Evolutionary conservation across 2,888 invertebrate genomes (phyloP).

Genomic region (Allacma fusca): DNA sequence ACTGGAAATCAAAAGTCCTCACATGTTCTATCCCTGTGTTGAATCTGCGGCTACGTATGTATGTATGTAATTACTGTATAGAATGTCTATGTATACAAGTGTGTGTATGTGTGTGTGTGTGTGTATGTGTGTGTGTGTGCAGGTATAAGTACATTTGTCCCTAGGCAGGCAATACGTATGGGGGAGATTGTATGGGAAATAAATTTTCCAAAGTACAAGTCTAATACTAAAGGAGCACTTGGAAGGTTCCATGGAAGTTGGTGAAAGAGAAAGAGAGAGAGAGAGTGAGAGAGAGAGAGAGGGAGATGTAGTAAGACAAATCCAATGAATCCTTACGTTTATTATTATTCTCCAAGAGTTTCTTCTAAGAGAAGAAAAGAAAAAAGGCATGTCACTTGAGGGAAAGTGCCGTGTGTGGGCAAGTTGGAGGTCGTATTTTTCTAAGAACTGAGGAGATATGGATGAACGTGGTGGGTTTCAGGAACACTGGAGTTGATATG

Average conservation of each 20-base stretch:
- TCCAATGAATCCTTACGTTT: slow-evolving; percentile 16
- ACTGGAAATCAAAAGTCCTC: neutral
- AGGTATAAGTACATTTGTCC: too few species aligned
- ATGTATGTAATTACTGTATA: neutral
- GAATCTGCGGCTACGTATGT: too few species aligned
- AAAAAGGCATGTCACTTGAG: slow-evolving; percentile 16
- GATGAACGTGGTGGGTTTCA: neutral
- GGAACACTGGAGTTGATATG: too few species aligned
- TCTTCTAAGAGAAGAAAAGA: neutral
- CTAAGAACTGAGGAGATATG: neutral
- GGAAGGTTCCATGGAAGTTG: too few species aligned
- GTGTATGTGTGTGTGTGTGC: too few species aligned
- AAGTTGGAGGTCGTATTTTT: neutral
- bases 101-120: too few species aligned
- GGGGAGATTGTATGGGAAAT: neutral
- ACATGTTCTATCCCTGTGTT: neutral
- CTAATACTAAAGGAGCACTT: too few species aligned
- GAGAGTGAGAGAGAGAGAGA: neutral
- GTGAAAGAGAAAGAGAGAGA: too few species aligned
- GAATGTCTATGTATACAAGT: too few species aligned
- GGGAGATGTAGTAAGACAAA: slow-evolving; percentile 6
- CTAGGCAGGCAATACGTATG: too few species aligned
- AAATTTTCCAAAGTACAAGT: slow-evolving; percentile 3
- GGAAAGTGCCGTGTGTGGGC: neutral
- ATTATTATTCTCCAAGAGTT: slow-evolving; percentile 19